A percentile compares a stretch with the other conserved stretches of the same genome.
These are phyloP conservation scores for Trimorus sp. DNA, from an alignment of 2,888 invertebrate species.

Conservation along the genomic window DNA sequence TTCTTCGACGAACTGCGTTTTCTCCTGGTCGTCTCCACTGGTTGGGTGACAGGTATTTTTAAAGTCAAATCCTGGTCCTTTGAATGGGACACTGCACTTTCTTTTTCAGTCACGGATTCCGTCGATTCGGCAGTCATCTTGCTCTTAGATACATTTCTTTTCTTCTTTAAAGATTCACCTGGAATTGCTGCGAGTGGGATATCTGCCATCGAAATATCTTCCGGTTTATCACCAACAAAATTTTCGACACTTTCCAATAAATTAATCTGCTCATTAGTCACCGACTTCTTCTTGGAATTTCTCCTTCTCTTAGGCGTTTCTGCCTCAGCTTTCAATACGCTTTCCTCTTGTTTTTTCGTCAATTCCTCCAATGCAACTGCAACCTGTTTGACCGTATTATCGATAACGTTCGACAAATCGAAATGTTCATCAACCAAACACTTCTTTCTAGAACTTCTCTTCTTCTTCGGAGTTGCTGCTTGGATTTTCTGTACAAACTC, in stretches of 20 bases:
- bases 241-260: background rate
- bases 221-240: too few species aligned
- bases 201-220: too few species aligned
- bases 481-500: background rate
- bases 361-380: background rate
- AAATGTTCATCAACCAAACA: conserved; percentile 16
- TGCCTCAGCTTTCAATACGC: background rate
- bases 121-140: background rate
- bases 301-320: conserved; percentile 20
- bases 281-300: conserved; percentile 21
- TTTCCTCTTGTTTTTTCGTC: too few species aligned
- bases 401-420: background rate
- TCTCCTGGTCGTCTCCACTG: background rate
- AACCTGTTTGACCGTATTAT: background rate
- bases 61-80: background rate
- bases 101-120: background rate
- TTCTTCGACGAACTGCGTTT: conserved; percentile 49
- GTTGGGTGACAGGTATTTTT: background rate
- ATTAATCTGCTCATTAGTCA: conserved; percentile 10
- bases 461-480: background rate
- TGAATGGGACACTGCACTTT: background rate
- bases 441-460: conserved; percentile 14
- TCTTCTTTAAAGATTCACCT: too few species aligned
- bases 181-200: too few species aligned
- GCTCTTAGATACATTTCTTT: too few species aligned